These are phyloP conservation scores for Ctenochaetus hawaiiensis DNA, from an alignment of 2,797 vertebrate genomes.

Conservation along the genomic window DNA sequence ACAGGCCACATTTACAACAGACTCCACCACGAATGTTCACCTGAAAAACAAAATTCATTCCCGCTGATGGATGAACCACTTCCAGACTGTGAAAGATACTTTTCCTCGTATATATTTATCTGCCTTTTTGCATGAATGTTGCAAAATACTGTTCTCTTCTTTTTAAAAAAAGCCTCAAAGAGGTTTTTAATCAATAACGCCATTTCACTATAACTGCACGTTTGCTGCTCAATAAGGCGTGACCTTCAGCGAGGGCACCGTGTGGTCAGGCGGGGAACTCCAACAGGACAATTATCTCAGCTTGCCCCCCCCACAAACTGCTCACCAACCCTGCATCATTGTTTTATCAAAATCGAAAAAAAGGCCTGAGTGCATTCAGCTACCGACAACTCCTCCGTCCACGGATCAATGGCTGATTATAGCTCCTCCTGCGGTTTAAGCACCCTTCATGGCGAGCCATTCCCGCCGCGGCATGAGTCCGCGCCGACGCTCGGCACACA, in stretches of 20 bases:
- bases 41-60: conserved; percentile 13
- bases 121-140: conserved; percentile 18
- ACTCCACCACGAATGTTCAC: neutral
- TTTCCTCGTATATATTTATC: conserved; percentile 23
- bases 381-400: conserved; percentile 27
- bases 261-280: conserved; percentile 40
- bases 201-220: conserved; percentile 36
- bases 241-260: conserved; percentile 63
- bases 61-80: conserved; percentile 7
- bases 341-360: conserved; percentile 75
- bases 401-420: conserved; percentile 73
- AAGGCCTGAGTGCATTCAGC: conserved; percentile 34
- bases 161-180: conserved; percentile 15
- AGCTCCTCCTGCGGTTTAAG: conserved; percentile 57
- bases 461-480: conserved; percentile 34
- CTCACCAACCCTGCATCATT: conserved; percentile 56
- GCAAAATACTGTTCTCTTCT: conserved; percentile 22
- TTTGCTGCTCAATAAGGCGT: conserved; percentile 64
- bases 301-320: conserved; percentile 43
- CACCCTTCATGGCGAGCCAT: conserved; percentile 39
- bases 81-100: conserved; percentile 4
- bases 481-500: conserved; percentile 33
- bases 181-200: conserved; percentile 62
- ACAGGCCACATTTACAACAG: conserved; percentile 12
- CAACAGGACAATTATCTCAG: conserved; percentile 67